phyloP scores from a whole-genome alignment of 2,113 vertebrate genomes.

The Potamarius usumacintae region DNA sequence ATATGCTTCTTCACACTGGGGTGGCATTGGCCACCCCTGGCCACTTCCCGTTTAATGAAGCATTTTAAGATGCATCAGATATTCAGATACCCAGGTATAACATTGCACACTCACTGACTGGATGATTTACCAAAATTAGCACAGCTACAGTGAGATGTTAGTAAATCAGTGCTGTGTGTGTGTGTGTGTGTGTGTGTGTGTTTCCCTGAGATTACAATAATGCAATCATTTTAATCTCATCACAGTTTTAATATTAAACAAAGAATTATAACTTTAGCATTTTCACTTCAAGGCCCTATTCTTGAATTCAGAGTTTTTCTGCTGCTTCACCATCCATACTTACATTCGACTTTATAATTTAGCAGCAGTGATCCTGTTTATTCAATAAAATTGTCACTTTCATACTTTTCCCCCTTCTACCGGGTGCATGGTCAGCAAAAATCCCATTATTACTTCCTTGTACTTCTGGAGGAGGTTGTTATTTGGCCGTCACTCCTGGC shows the following conservation, averaged over 20 bases:
- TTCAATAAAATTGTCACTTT: constrained; percentile 22
- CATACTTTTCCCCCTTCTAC: background rate
- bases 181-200: no score
- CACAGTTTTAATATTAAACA: no score
- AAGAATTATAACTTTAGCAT: background rate
- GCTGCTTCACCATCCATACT: background rate
- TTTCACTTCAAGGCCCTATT: background rate
- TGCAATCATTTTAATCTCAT: background rate
- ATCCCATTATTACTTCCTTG: background rate
- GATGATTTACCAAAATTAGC: background rate
- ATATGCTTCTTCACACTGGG: background rate
- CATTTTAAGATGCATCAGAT: background rate
- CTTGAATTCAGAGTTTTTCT: background rate
- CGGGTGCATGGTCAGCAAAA: constrained; percentile 20
- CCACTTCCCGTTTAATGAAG: background rate
- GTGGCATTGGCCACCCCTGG: background rate
- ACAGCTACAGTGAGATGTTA: background rate
- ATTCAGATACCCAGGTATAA: background rate
- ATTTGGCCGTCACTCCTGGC: background rate
- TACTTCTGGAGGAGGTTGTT: constrained; percentile 16
- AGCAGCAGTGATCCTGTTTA: constrained; percentile 31
- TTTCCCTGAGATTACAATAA: background rate
- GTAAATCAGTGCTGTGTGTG: background rate
- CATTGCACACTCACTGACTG: background rate
- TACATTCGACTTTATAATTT: constrained; percentile 18